Evolutionary conservation across 2,888 invertebrate genomes (phyloP), one percentile per base, ranked within the genome.

Genomic region (Drosophila sordidula): DNA sequence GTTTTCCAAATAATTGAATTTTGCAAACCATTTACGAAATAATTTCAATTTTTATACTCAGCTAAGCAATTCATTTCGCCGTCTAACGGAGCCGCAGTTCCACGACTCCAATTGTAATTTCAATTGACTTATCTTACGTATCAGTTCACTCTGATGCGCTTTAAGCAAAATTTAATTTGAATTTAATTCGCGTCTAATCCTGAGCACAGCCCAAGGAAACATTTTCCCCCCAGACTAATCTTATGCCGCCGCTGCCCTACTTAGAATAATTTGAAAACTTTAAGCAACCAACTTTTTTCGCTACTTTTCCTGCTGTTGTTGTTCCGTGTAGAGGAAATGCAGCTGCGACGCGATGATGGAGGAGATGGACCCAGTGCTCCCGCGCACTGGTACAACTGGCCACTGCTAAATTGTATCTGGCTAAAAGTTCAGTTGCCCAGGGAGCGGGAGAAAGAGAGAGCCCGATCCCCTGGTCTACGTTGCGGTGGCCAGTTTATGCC

Each of bases 191-290:
- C 54, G 41, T 73, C 63, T 75, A 75, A 75, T 80, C 80, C 75
- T 25, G 66, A 38, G 39, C 18, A 46, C 29, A 39, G 63, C 56
- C 49, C 45, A 36, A 36, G 66, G 63, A 56, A 55, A 55, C 80
- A 65, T 62, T 76, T 67, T n/a, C n/a, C 56, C 65, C 61, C 72
- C 62, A 52, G 72, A 71, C 81, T 82, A 88, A 82, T 82, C 81
- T 87, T 58, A 67, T 80, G 69, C 59, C 41, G 65, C 38, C 39
- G 57, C 72, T 82, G 89, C 64, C 75, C 87, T 87, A 84, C 83
- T 84, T 87, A 83, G 72, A 89, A 84, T 84, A 84, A 84, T 84
- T 84, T 84, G 83, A 84, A 84, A 84, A 84, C 89, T 84, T 84
- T 84, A 87, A 87, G 80, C 71, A 74, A 44, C 64, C 70, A 79